Base-by-base conservation (phyloP, 2,888 invertebrate species). In the Chalcosyrphus nemorum region DNA sequence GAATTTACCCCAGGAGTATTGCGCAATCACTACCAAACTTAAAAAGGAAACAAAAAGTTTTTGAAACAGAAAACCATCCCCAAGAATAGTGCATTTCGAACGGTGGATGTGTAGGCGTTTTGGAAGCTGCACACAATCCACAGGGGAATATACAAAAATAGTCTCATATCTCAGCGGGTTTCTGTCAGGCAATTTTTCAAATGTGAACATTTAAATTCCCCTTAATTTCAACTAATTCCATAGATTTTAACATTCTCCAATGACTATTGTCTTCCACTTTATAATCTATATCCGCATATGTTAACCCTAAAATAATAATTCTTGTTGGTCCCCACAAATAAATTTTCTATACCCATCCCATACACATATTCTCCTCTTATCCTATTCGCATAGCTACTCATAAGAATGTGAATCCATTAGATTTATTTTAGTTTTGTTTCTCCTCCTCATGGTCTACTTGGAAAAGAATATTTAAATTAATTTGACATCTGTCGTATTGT, bases 401-500 rank as follows among this genome's bases (percentile, higher is more conserved):
- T 38, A n/a, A 11, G 11, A 24, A n/a, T 29, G 4, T 15, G 13
- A 13, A 38, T n/a, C 29, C 11, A 27, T 19, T 6, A 29, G 29
- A 43, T 38, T 43, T 59, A 29, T 61, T 61, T 17, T 61, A 27
- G 17, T 13, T 9, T 27, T 41, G 9, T 27, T 17, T 19, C 27
- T 29, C 1, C 38, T 27, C 35, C 1, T 0, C 27, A 1, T 27
- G 19, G 9, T 11, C 19, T 27, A 19, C 21, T 57, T 70, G 5
- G 11, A 52, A 29, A n/a, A n/a, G n/a, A 11, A 57, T 52, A 71
- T 59, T 50, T 61, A 27, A 74, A 74, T 65, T 56, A 56, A 54
- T 74, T 56, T 74, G 74, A 74, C 74, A 56, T 65, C 74, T 65
- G 54, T 65, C 56, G 11, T 35, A 19, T 45, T 56, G 38, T 54